Conservation (phyloP, 2,888 invertebrate genomes). For the Minunthozetes semirufus region DNA sequence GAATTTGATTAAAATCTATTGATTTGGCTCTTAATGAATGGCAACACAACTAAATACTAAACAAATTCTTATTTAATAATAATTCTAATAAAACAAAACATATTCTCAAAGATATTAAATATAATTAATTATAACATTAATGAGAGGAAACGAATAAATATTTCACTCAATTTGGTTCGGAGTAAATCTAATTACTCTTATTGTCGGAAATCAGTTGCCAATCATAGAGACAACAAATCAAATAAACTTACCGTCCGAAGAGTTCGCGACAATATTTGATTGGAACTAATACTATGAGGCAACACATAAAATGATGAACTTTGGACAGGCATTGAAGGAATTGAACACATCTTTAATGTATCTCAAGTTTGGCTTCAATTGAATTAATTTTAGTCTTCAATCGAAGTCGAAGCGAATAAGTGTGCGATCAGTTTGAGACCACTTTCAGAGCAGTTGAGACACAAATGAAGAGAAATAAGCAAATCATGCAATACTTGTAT, state of each 20-base stretch:
- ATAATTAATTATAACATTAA: neutral
- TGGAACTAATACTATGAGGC: neutral
- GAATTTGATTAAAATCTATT: neutral
- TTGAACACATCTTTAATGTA: conserved; percentile 8
- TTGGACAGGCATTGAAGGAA: neutral
- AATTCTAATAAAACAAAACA: neutral
- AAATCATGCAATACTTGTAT: conserved; percentile 24
- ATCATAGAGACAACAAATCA: neutral
- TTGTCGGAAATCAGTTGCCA: neutral
- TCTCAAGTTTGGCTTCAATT: neutral
- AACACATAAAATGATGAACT: conserved; percentile 10
- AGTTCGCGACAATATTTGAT: conserved; percentile 10
- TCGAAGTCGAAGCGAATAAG: neutral
- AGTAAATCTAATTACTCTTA: neutral
- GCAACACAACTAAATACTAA: neutral
- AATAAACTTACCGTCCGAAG: neutral
- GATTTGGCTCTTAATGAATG: neutral
- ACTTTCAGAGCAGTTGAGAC: neutral
- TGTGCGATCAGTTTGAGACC: neutral
- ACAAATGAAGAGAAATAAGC: conserved; percentile 22
- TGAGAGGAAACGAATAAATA: neutral
- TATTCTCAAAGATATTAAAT: neutral
- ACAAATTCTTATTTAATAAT: neutral
- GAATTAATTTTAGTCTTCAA: neutral
- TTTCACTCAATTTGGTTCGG: too few species aligned